A percentile compares a stretch with the other conserved stretches of the same genome.
phyloP scores from a whole-genome alignment of 2,888 invertebrate genomes.

The Caenorhabditis sp. region DNA sequence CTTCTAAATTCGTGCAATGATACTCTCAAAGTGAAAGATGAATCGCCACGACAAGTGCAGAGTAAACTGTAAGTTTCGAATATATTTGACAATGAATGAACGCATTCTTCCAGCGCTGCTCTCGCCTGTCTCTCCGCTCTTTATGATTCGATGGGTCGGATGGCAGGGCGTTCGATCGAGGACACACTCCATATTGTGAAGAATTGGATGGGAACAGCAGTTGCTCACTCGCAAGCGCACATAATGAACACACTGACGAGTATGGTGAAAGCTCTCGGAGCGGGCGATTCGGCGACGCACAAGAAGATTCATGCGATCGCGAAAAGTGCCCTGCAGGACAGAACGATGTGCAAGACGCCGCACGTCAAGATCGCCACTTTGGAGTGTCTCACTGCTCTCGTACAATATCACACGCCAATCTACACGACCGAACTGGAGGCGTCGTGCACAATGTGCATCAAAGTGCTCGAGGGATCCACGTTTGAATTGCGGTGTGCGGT shows the following conservation, averaged over 20 bases:
- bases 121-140: conserved; percentile 93
- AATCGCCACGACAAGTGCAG: conserved; percentile 87
- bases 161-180: conserved; percentile 98
- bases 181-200: conserved; percentile 94
- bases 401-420: conserved; percentile 88
- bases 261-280: conserved; percentile 92
- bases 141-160: conserved; percentile 96
- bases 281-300: conserved; percentile 88
- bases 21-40: conserved; percentile 95
- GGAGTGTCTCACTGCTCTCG: conserved; percentile 89
- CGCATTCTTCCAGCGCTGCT: conserved; percentile 86
- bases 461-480: conserved; percentile 90
- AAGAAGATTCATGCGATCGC: conserved; percentile 93
- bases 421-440: conserved; percentile 83
- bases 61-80: conserved; percentile 50
- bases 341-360: conserved; percentile 91
- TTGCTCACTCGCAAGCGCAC: conserved; percentile 93
- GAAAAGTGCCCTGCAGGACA: conserved; percentile 89
- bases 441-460: conserved; percentile 72
- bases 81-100: background rate
- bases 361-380: conserved; percentile 94
- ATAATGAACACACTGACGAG: conserved; percentile 97
- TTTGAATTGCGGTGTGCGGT: conserved; percentile 93
- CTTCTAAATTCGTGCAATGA: conserved; percentile 99
- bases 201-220: conserved; percentile 91